phyloP scores from a whole-genome alignment of 1,140 invertebrate genomes.

The Proales similis region DNA sequence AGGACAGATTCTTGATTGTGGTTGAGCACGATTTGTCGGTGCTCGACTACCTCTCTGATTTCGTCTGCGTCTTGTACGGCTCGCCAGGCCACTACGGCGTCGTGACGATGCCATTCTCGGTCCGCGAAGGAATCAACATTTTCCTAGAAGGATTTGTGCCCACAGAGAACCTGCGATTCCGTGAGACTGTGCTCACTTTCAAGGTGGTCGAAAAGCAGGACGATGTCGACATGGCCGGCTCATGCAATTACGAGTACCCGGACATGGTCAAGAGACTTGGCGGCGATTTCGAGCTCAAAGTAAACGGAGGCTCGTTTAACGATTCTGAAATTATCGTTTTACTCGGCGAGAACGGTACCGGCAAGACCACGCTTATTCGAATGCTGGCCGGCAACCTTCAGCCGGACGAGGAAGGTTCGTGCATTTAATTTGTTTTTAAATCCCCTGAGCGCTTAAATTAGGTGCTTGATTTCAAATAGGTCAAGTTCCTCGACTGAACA shows the following conservation, averaged over 20 bases:
- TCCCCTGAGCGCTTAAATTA: neutral
- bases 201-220: conserved; percentile 95
- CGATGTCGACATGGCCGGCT: conserved; percentile 91
- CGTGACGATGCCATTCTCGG: conserved; percentile 98
- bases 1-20: conserved; percentile 83
- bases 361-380: conserved; percentile 97
- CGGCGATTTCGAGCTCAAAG: conserved; percentile 68
- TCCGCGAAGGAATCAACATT: conserved; percentile 98
- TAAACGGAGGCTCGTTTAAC: conserved; percentile 86
- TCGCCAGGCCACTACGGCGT: conserved; percentile 97
- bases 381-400: conserved; percentile 91
- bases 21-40: conserved; percentile 99
- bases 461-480: conserved; percentile 50
- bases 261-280: conserved; percentile 65
- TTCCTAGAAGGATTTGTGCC: conserved; percentile 99
- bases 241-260: conserved; percentile 93
- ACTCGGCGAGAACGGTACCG: conserved; percentile 97
- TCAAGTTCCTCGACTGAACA: conserved; percentile 81
- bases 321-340: conserved; percentile 98
- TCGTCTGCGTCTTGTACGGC: conserved; percentile 96
- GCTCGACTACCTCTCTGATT: conserved; percentile 95
- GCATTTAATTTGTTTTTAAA: conserved; percentile 50
- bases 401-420: conserved; percentile 81
- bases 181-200: conserved; percentile 89
- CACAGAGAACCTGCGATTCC: conserved; percentile 96